These are phyloP conservation scores for Papilio helenus DNA, from an alignment of 1,140 invertebrate genomes.

Conservation along the genomic window DNA sequence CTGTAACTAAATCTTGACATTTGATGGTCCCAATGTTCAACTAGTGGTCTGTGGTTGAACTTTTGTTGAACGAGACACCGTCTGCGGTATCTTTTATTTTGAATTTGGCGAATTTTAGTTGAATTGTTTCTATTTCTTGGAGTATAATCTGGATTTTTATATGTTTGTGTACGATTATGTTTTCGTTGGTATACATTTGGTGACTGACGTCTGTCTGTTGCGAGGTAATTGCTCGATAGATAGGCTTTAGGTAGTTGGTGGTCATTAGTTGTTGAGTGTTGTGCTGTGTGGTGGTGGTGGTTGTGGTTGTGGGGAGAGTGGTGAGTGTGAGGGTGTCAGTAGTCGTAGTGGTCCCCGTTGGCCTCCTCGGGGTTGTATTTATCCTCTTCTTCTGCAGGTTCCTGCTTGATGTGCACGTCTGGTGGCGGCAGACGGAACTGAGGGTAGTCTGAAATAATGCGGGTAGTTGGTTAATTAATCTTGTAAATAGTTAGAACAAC, in stretches of 20 bases:
- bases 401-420: slow-evolving; percentile 72
- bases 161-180: no score
- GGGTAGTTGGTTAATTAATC: background rate
- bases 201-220: no score
- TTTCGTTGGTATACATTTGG: no score
- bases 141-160: no score
- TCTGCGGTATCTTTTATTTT: no score
- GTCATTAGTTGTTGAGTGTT: background rate
- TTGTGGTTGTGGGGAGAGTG: background rate
- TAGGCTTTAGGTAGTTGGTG: background rate
- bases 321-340: slow-evolving; percentile 38
- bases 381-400: slow-evolving; percentile 66
- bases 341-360: slow-evolving; percentile 60
- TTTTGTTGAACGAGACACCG: no score
- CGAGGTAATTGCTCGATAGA: background rate
- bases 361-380: slow-evolving; percentile 72
- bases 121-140: no score
- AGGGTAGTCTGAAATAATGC: slow-evolving; percentile 62
- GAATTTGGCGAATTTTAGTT: no score
- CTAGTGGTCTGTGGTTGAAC: no score
- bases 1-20: no score
- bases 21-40: no score
- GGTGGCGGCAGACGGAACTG: slow-evolving; percentile 63
- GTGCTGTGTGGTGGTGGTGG: background rate
- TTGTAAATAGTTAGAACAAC: no score